A percentile compares a stretch with the other conserved stretches of the same genome.
Conservation (phyloP, 2,888 invertebrate genomes). For the Drosophila vallismaia region DNA sequence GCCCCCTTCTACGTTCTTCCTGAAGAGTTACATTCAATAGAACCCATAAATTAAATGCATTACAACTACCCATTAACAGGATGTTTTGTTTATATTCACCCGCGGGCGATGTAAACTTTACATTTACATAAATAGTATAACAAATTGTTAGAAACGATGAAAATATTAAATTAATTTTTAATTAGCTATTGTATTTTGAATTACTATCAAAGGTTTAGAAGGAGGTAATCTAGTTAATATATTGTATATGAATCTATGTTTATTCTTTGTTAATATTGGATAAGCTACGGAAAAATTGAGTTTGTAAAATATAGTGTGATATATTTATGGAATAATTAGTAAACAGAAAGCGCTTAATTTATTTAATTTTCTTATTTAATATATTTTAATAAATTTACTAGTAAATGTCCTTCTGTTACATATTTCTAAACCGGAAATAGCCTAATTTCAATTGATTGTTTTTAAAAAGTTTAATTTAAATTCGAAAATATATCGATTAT, state of each 20-base stretch:
- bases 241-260: no score
- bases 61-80: not conserved
- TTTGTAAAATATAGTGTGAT: no score
- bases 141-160: not conserved
- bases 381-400: no score
- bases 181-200: not conserved
- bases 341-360: no score
- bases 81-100: not conserved
- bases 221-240: no score
- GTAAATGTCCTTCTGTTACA: not conserved
- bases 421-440: not conserved
- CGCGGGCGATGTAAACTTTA: not conserved
- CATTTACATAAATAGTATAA: not conserved
- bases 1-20: not conserved
- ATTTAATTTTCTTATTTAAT: no score
- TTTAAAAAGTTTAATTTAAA: not conserved
- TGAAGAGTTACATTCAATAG: not conserved
- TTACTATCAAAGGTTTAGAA: no score
- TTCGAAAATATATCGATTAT: not conserved
- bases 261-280: no score
- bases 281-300: no score
- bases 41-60: not conserved
- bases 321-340: no score
- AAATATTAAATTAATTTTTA: not conserved
- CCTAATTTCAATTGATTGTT: not conserved